These are phyloP conservation scores for Laticauda laticaudata DNA, from an alignment of 2,113 vertebrate species.

Conservation along the genomic window DNA sequence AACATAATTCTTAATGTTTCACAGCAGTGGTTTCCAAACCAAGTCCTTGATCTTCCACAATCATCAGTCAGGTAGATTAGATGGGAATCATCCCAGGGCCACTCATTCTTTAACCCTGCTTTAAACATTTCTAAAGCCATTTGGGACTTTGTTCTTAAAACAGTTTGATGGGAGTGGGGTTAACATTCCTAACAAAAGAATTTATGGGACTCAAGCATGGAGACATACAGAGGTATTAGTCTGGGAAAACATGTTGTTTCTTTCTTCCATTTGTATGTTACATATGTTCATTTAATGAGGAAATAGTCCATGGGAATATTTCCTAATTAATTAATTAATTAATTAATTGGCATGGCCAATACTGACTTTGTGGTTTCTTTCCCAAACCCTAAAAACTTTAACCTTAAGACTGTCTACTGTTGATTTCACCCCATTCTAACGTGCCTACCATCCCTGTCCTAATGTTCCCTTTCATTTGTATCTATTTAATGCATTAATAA, in stretches of 20 bases:
- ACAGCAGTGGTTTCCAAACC: neutral
- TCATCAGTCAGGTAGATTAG: neutral
- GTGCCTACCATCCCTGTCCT: too few relatives aligned
- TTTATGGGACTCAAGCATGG: neutral
- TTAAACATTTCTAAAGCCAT: neutral
- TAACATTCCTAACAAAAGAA: neutral
- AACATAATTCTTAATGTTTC: neutral
- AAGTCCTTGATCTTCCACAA: neutral
- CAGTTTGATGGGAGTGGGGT: too few relatives aligned
- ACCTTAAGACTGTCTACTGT: too few relatives aligned
- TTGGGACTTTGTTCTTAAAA: neutral
- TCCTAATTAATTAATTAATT: too few relatives aligned
- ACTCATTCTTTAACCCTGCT: neutral
- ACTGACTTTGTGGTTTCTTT: too few relatives aligned
- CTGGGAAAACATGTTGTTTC: neutral
- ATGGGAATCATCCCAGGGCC: neutral
- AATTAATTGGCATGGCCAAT: too few relatives aligned
- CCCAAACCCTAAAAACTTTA: too few relatives aligned
- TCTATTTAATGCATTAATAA: too few relatives aligned
- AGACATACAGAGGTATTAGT: too few relatives aligned
- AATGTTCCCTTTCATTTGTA: too few relatives aligned
- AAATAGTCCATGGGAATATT: neutral
- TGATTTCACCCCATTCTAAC: too few relatives aligned
- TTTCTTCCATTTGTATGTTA: too few relatives aligned
- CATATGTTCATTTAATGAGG: neutral